These are phyloP conservation scores for Crotophaga sulcirostris DNA, from an alignment of 2,113 vertebrate species.

Conservation along the genomic window DNA sequence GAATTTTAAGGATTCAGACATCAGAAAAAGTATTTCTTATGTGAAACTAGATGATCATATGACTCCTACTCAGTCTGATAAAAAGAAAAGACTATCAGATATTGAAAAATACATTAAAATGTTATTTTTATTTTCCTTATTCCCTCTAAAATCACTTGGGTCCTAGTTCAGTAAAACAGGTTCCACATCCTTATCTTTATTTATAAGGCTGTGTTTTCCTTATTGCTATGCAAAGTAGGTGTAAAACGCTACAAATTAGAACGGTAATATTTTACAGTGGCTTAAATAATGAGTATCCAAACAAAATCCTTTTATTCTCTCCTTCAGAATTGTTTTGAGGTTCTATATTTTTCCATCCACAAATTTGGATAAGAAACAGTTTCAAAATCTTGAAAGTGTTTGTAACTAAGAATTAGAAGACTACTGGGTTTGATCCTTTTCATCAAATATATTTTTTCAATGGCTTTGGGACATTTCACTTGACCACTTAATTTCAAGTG, in stretches of 20 bases:
- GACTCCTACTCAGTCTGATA: neutral
- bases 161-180: neutral
- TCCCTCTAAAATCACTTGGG: neutral
- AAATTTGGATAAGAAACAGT: neutral
- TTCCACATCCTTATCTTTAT: neutral
- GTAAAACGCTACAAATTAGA: slow-evolving; percentile 1
- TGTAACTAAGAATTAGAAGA: neutral
- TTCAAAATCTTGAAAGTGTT: neutral
- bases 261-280: neutral
- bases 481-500: neutral
- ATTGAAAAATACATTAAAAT: neutral
- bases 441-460: neutral
- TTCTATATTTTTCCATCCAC: neutral
- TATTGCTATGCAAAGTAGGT: neutral
- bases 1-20: neutral
- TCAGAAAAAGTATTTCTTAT: neutral
- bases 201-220: neutral
- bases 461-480: rapidly evolving
- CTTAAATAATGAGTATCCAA: neutral
- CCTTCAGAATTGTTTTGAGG: neutral
- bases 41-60: neutral
- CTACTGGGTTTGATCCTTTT: neutral
- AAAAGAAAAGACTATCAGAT: neutral
- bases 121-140: neutral
- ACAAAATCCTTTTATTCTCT: neutral